A percentile compares a stretch with the other conserved stretches of the same genome.
Conservation (phyloP, 2,797 vertebrate species). For the Catharus ustulatus region DNA sequence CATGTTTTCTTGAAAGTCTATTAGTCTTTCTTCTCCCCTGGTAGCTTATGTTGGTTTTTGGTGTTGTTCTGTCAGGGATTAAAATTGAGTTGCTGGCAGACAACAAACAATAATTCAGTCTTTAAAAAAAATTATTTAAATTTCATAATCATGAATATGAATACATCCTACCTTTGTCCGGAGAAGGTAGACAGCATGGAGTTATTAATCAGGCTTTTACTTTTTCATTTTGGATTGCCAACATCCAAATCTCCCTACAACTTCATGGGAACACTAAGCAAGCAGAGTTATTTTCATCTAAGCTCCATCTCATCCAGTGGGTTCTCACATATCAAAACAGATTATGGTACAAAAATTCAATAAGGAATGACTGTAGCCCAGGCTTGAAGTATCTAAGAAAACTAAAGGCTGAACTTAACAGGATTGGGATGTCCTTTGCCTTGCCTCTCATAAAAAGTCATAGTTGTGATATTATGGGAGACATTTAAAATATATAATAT, state of each 20-base stretch:
- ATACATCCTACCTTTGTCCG: not conserved
- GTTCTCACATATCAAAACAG: not conserved
- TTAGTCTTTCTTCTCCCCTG: not conserved
- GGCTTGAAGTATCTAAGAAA: not conserved
- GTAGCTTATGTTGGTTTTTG: not conserved
- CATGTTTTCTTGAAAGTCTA: not conserved
- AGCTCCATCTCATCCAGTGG: not conserved
- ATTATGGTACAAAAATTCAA: not conserved
- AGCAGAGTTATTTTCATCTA: not conserved
- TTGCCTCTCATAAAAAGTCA: not conserved
- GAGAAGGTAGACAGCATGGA: not conserved
- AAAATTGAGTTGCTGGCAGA: not conserved
- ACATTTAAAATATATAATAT: not conserved
- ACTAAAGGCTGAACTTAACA: not conserved
- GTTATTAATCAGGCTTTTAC: not conserved
- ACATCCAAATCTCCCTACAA: not conserved
- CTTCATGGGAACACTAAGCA: not conserved
- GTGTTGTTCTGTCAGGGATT: not conserved
- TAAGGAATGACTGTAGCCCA: not conserved
- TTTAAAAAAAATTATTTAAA: not conserved
- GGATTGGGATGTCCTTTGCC: not conserved
- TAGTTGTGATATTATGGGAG: not conserved
- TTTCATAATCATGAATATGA: not conserved
- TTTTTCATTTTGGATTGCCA: not conserved
- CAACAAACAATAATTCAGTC: not conserved